Base-by-base conservation (phyloP, 37 sponge, comb jelly and placozoan species). In the Cladorhizidae sp. region DNA sequence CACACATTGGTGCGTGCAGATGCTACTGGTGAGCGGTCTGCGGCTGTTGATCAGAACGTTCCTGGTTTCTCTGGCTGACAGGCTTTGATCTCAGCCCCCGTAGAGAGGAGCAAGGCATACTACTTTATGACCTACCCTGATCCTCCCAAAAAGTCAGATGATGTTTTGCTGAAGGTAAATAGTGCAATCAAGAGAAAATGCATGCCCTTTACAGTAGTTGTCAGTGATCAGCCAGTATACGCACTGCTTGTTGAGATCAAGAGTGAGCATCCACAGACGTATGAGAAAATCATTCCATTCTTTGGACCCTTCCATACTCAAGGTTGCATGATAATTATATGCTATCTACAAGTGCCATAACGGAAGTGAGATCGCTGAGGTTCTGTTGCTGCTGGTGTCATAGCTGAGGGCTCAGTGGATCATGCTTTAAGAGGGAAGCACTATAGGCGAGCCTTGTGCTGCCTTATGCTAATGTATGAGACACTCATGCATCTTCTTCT, bases 1-100 rank as follows among this genome's bases (percentile, higher is more conserved):
- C 22, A 83, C 22, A 14, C 75, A 72, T 15, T 52, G 28, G 63
- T 49, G 12, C 54, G 54, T 52, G 54, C 54, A 52, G 54, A 52
- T 52, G 54, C 15, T 52, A 15, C 54, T 52, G 54, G 54, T 52
- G 54, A 52, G 54, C 54, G 54, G 15, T 15, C 54, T 52, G 54
- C 54, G 15, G 54, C 54, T 52, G 15, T 15, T 15, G 15, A 52
- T 52, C 54, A 52, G 54, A 52, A 52, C 11, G 54, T 52, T 52
- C 54, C 54, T 18, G 54, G 54, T 11, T 52, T 52, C 54, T 11
- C 54, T 52, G 54, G 15, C 15, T 52, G 15, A 15, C n/a, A n/a
- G n/a, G n/a, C n/a, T n/a, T n/a, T n/a, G n/a, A n/a, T n/a, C n/a
- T n/a, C n/a, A n/a, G n/a, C 15, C 15, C 54, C 54, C 15, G 54